Evolutionary conservation across 2,888 invertebrate species (phyloP), one percentile per base, ranked within the genome.

Genomic region (Eubasilissa splendida): DNA sequence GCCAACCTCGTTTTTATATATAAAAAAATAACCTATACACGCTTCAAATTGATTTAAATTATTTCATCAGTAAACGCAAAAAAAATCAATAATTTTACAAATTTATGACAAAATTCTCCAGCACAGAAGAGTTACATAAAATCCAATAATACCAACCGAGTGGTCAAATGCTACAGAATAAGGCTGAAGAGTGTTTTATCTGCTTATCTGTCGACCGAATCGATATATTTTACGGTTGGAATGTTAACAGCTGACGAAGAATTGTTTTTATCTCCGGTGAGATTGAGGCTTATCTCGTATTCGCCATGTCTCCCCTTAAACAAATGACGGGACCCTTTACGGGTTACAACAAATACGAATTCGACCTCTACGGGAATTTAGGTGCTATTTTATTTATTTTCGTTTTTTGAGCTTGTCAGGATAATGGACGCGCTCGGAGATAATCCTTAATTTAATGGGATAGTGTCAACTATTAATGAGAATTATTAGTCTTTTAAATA

Each of bases 281-380:
- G 82, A 82, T 82, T 80, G 76, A 80, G 82, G 66, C 60, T 82
- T 82, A 82, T 82, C 82, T 82, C 71, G 80, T 78, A 82, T 82
- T 80, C 76, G 78, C 82, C 74, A 78, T 78, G 82, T 82, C 82
- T 42, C 42, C 71, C 66, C 76, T 65, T 80, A 76, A 82, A 82
- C 82, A 82, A 82, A 82, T 82, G 82, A 82, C 80, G 63, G 71
- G 80, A 78, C 80, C 82, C 71, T 77, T 71, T 14, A 59, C 59
- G 50, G 42, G 75, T 50, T 75, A 60, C 60, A 75, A 75, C 71
- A 63, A 59, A 60, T 71, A 53, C 71, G 53, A 22, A 56, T 50
- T 60, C 75, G 75, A 75, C 75, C 59, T 59, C 77, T 59, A 50
- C 63, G 52, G 79, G 79, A 79, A 79, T 79, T 79, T 68, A 65